Evolutionary conservation across 2,888 invertebrate genomes (phyloP).

Genomic region (Scaptomyza tumidula): DNA sequence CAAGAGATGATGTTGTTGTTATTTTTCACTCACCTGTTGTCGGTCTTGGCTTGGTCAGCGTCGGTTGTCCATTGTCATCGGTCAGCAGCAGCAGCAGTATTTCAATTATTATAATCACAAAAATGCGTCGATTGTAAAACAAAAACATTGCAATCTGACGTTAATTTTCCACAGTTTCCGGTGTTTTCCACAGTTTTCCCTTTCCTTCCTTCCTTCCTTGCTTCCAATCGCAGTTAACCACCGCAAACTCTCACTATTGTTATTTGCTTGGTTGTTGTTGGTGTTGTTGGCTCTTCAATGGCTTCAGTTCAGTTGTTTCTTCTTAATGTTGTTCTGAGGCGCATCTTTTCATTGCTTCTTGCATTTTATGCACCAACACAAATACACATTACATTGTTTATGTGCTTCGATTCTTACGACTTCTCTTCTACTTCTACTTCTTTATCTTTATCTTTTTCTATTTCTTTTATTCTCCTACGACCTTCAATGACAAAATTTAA

Average conservation of each 20-base stretch:
- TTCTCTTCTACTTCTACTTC: constrained; percentile 10
- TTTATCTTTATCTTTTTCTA: too few relatives aligned
- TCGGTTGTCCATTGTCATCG: constrained; percentile 76
- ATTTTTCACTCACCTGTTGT: constrained; percentile 79
- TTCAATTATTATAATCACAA: constrained; percentile 86
- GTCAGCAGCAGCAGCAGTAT: constrained; percentile 77
- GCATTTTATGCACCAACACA: constrained; percentile 47
- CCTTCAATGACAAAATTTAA: constrained; percentile 28
- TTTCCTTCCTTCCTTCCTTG: background rate
- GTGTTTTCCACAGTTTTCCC: constrained; percentile 27
- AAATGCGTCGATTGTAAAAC: constrained; percentile 87
- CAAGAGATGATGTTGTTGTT: background rate
- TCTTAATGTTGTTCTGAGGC: constrained; percentile 22
- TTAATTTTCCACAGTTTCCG: constrained; percentile 49
- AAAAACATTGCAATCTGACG: constrained; percentile 89
- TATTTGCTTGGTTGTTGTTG: background rate
- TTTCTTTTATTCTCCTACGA: background rate
- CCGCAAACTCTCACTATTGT: constrained; percentile 30
- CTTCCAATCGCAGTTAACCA: constrained; percentile 7
- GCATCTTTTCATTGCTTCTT: constrained; percentile 46
- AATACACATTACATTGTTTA: constrained; percentile 44
- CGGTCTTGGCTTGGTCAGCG: constrained; percentile 65
- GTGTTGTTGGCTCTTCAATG: constrained; percentile 2
- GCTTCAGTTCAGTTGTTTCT: constrained; percentile 1
- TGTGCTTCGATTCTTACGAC: constrained; percentile 19